These are phyloP conservation scores for Harlomillsia oculata DNA, from an alignment of 1,140 invertebrate species.

Conservation along the genomic window DNA sequence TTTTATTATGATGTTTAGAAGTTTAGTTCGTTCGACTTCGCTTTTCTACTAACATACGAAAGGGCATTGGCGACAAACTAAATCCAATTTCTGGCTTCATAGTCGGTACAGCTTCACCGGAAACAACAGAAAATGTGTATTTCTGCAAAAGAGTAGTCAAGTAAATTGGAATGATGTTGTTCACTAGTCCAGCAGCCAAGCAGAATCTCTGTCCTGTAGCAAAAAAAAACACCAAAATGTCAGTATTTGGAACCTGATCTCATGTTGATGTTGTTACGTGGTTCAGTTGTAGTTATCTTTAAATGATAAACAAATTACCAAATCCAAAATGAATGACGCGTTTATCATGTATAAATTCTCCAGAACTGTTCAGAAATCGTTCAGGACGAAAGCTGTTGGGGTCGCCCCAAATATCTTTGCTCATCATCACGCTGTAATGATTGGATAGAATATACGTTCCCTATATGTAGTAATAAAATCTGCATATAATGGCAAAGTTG, in stretches of 20 bases:
- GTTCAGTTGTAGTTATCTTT: too few relatives aligned
- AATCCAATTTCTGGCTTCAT: conserved; percentile 19
- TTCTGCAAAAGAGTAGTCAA: conserved; percentile 47
- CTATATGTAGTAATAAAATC: conserved; percentile 5
- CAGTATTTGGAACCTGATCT: not conserved
- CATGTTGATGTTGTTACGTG: too few relatives aligned
- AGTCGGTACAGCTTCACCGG: conserved; percentile 32
- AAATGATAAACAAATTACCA: conserved; percentile 5
- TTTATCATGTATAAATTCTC: conserved; percentile 14
- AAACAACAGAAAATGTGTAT: conserved; percentile 42
- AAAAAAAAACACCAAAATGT: not conserved
- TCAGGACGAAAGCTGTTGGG: conserved; percentile 38
- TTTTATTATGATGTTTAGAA: too few relatives aligned
- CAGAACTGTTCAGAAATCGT: conserved; percentile 26
- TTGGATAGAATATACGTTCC: conserved; percentile 17
- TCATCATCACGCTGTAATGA: conserved; percentile 36
- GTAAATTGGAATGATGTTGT: conserved; percentile 48
- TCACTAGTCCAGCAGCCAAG: conserved; percentile 51
- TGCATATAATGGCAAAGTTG: not conserved
- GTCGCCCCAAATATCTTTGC: conserved; percentile 36
- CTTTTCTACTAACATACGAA: conserved; percentile 3
- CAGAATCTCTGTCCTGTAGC: conserved; percentile 51
- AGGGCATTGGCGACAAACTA: conserved; percentile 11
- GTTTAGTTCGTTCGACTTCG: too few relatives aligned
- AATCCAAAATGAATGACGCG: conserved; percentile 20